A percentile compares a stretch with the other conserved stretches of the same genome.
These are phyloP conservation scores for Catocala nupta DNA, from an alignment of 2,888 invertebrate genomes.

Conservation along the genomic window DNA sequence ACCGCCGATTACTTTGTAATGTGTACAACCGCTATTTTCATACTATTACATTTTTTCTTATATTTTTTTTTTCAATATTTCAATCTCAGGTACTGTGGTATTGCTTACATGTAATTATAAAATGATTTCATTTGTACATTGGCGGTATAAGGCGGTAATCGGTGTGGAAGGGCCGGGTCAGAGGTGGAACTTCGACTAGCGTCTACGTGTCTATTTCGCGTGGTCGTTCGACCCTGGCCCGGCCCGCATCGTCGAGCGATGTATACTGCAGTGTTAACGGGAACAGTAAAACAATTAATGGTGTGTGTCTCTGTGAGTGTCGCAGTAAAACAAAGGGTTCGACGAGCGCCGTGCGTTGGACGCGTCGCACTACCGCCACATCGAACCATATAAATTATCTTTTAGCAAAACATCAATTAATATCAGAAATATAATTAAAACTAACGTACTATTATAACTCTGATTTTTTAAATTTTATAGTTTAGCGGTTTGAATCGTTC, in stretches of 20 bases:
- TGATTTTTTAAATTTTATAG: constrained; percentile 71
- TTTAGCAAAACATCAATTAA: constrained; percentile 86
- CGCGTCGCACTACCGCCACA: constrained; percentile 54
- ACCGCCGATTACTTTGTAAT: constrained; percentile 61
- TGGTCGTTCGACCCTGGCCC: constrained; percentile 22
- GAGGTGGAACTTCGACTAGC: constrained; percentile 35
- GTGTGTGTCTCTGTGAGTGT: constrained; percentile 58
- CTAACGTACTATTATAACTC: constrained; percentile 85
- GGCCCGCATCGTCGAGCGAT: constrained; percentile 33
- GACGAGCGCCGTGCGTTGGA: constrained; percentile 54
- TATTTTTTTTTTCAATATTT: constrained; percentile 56
- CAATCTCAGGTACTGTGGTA: constrained; percentile 85
- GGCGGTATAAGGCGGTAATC: constrained; percentile 61
- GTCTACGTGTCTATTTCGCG: constrained; percentile 16
- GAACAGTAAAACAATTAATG: constrained; percentile 63
- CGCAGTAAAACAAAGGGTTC: constrained; percentile 50
- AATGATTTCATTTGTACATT: constrained; percentile 69
- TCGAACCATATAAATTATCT: constrained; percentile 83
- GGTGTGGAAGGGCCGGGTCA: constrained; percentile 53
- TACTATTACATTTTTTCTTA: constrained; percentile 73
- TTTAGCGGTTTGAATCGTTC: constrained; percentile 74
- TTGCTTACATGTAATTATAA: constrained; percentile 83
- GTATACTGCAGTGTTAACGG: constrained; percentile 54
- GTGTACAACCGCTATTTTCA: constrained; percentile 73
- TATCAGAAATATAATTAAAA: constrained; percentile 86